phyloP scores from a whole-genome alignment of 2,797 vertebrate species.

The Cheirogaleus major region DNA sequence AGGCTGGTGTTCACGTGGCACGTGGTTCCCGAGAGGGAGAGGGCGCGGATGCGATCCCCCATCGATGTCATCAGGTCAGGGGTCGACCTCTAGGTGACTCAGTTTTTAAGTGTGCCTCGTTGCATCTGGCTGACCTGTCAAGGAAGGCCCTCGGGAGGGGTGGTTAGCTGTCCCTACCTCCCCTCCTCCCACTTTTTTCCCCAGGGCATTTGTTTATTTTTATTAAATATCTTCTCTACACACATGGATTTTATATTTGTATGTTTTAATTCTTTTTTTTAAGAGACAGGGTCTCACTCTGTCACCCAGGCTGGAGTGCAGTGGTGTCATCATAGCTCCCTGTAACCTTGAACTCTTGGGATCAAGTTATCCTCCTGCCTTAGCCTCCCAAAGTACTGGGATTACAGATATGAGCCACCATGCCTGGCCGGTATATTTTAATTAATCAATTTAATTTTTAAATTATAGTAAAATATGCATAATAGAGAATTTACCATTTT shows the following conservation, averaged over 20 bases:
- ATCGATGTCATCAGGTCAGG: slow-evolving; percentile 94
- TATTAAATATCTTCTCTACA: not conserved
- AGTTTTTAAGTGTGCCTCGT: not conserved
- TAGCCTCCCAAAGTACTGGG: not conserved
- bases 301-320: not conserved
- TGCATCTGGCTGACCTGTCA: accelerated
- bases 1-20: slow-evolving; percentile 98
- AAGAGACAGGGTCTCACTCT: not conserved
- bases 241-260: not conserved
- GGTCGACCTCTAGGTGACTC: not conserved
- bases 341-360: not conserved
- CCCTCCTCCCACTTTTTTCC: not conserved
- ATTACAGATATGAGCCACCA: not conserved
- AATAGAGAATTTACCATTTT: not conserved
- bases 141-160: not conserved
- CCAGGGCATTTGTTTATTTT: not conserved
- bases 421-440: not conserved
- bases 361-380: not conserved
- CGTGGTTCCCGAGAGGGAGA: slow-evolving; percentile 89
- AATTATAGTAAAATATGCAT: not conserved
- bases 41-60: slow-evolving; percentile 89
- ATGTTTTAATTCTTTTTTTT: not conserved
- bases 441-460: not conserved
- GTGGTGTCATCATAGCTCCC: too few relatives aligned
- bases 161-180: not conserved